Percentiles rank a stretch among this genome's conserved stretches.
phyloP scores from a whole-genome alignment of 1,140 invertebrate species.

The Micrasema longulum region DNA sequence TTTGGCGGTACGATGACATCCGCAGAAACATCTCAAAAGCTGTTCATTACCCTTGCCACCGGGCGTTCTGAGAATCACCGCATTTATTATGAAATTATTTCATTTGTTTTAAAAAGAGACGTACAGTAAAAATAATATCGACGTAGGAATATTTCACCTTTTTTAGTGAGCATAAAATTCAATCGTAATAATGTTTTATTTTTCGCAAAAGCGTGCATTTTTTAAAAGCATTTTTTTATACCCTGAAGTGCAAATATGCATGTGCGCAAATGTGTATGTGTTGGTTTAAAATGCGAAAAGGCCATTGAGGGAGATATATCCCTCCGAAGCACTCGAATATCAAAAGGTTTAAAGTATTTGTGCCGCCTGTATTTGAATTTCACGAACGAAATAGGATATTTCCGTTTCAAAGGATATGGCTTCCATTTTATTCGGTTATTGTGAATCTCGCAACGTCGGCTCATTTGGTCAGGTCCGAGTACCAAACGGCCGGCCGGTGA shows the following conservation, averaged over 20 bases:
- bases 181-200: no score
- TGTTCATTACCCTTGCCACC: background rate
- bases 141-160: no score
- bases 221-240: no score
- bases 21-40: conserved; percentile 36
- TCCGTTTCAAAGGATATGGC: background rate
- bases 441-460: background rate
- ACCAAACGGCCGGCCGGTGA: conserved; percentile 48
- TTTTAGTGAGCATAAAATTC: no score
- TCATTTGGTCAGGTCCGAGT: conserved; percentile 20
- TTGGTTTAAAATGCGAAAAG: background rate
- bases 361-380: background rate
- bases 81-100: no score
- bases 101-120: no score
- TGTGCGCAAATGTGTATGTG: background rate
- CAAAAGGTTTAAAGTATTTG: conserved; percentile 6
- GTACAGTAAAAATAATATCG: no score
- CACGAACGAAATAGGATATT: background rate
- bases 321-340: background rate
- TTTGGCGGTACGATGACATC: conserved; percentile 16
- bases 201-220: no score
- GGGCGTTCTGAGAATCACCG: background rate
- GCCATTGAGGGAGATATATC: no score
- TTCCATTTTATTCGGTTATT: background rate
- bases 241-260: no score